Base-by-base conservation (phyloP, 2,797 vertebrate species). In the Basileuterus tristriatus region DNA sequence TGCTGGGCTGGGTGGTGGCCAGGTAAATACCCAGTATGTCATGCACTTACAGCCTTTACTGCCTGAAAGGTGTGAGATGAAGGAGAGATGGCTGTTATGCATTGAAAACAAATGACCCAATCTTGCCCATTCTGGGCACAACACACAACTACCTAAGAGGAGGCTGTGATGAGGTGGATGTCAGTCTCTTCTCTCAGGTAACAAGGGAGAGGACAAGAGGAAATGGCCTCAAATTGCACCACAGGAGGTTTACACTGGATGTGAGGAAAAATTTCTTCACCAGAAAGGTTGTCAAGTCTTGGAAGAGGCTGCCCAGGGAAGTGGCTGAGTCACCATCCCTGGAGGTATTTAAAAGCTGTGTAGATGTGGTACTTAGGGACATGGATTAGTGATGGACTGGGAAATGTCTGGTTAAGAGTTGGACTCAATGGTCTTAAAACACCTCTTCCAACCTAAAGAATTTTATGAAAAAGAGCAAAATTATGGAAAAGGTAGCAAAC, bases 1-100 rank as follows among this genome's bases (percentile, higher is more conserved):
- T 60, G 29, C 20, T 68, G 34, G 21, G 0, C 0, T 1, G 6
- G 26, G 29, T 7, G 2, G 36, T 2, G 2, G 32, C 22, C 27
- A 41, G 43, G 30, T 37, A 13, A 87, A 78, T 15, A 81, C 8
- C 9, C 7, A 30, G 17, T 0, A 3, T 23, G 7, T 29, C 7
- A 2, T 21, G 8, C 5, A 34, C 6, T 36, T 56, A 13, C 19
- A 68, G 59, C 6, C 22, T 59, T 50, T 70, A 30, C 7, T 8
- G 12, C 15, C 7, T 5, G 19, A 29, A 77, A 4, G 6, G 4
- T n/a, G 62, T 6, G 14, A 59, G 53, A 52, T 46, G 55, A 55
- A 68, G 37, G 2, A 49, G 27, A 58, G 17, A 19, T 32, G 17
- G 46, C 43, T 11, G 2, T 7, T 59, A 17, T 10, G 15, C 1